Conservation (phyloP, 2,888 invertebrate genomes). For the Yponomeuta plumbellus region DNA sequence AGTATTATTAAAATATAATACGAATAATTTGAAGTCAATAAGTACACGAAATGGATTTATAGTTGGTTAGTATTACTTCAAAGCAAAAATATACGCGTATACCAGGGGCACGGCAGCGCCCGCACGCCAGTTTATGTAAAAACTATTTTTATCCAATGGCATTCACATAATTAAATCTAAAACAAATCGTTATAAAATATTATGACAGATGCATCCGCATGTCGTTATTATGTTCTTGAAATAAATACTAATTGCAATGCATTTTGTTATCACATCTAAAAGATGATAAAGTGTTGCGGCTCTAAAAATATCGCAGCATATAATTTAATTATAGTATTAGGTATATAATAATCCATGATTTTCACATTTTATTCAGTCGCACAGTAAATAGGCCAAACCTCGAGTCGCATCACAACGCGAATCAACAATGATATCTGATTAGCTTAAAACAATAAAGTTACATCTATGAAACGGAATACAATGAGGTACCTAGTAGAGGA, state of each 20-base stretch:
- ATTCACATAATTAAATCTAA: neutral
- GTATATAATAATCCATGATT: constrained; percentile 3
- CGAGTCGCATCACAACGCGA: constrained; percentile 8
- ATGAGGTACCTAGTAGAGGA: too few species aligned
- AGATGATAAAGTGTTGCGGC: neutral
- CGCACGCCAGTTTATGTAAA: neutral
- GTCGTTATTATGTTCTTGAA: neutral
- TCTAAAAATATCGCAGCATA: constrained; percentile 11
- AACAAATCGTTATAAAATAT: neutral
- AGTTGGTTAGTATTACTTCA: constrained; percentile 9
- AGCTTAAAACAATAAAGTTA: constrained; percentile 15
- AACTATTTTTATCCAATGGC: constrained; percentile 9
- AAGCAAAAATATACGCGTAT: constrained; percentile 10
- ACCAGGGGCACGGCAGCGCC: neutral
- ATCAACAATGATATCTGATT: constrained; percentile 4
- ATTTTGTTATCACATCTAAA: neutral
- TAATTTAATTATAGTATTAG: neutral
- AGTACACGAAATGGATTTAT: constrained; percentile 47
- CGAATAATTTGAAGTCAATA: constrained; percentile 53
- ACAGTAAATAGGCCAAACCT: constrained; percentile 11
- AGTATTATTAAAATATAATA: constrained; percentile 61
- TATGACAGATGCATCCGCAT: neutral
- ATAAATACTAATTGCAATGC: constrained; percentile 6
- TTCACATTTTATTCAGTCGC: constrained; percentile 13
- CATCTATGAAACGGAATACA: constrained; percentile 1